Percentiles rank a stretch among this genome's conserved stretches.
phyloP scores from a whole-genome alignment of 2,888 invertebrate species.

The Pyrrhosoma nymphula region DNA sequence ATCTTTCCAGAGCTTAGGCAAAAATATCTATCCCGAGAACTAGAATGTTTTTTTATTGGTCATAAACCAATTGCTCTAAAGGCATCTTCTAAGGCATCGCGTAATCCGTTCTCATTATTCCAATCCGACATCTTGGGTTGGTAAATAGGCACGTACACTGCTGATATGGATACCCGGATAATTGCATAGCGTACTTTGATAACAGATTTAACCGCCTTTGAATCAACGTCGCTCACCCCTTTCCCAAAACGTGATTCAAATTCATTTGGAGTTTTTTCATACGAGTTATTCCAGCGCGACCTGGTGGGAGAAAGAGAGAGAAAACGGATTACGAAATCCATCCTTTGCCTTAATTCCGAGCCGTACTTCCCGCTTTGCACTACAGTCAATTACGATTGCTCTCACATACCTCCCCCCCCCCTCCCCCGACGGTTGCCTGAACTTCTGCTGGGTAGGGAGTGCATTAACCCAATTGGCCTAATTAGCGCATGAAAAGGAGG shows the following conservation, averaged over 20 bases:
- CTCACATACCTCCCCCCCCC: not conserved
- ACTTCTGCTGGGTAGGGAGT: not conserved
- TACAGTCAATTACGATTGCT: conserved; percentile 33
- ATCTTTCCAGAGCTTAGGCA: too few relatives aligned
- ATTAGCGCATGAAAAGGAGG: conserved; percentile 24
- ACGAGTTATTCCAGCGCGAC: not conserved
- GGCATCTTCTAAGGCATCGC: not conserved
- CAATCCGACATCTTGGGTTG: too few relatives aligned
- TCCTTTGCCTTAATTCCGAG: not conserved
- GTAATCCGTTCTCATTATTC: not conserved
- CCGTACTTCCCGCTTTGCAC: not conserved
- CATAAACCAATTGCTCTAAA: not conserved
- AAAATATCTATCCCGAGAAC: too few relatives aligned
- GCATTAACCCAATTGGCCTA: conserved; percentile 55
- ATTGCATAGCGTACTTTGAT: not conserved
- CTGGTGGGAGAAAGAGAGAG: not conserved
- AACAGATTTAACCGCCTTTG: not conserved
- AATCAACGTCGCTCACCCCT: not conserved
- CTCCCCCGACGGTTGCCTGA: not conserved
- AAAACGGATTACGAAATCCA: conserved; percentile 32
- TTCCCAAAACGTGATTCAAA: not conserved
- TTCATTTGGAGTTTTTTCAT: not conserved
- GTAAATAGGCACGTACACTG: too few relatives aligned
- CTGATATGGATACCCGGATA: too few relatives aligned
- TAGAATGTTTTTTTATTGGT: not conserved